Conservation (phyloP, 2,888 invertebrate genomes). For the Cephus rjabovi region DNA sequence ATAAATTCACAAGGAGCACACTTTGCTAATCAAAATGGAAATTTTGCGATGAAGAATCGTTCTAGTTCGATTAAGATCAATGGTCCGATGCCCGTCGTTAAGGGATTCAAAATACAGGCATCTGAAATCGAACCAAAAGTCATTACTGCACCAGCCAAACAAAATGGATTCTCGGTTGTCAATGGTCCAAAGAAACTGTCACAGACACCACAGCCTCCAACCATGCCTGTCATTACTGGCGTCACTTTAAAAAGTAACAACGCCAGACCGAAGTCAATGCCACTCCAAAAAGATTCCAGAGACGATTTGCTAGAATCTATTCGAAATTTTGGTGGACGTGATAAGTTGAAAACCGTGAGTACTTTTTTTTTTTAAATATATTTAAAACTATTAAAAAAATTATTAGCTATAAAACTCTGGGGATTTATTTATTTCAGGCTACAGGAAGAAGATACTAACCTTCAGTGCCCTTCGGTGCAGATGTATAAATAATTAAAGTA, state of each 20-base stretch:
- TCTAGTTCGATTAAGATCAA: slow-evolving; percentile 23
- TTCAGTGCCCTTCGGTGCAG: not conserved
- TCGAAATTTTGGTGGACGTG: slow-evolving; percentile 73
- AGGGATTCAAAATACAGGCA: slow-evolving; percentile 42
- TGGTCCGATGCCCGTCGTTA: slow-evolving; percentile 43
- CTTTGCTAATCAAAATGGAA: slow-evolving; percentile 23
- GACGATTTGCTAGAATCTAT: slow-evolving; percentile 79
- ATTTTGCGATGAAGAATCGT: slow-evolving; percentile 17
- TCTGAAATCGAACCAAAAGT: slow-evolving; percentile 20
- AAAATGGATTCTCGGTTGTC: slow-evolving; percentile 10
- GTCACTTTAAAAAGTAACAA: slow-evolving; percentile 58
- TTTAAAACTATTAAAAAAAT: not conserved
- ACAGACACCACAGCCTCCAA: slow-evolving; percentile 48
- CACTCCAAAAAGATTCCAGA: slow-evolving; percentile 69
- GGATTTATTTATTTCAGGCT: slow-evolving; percentile 5
- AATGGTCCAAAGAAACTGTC: slow-evolving; percentile 17
- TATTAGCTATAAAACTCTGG: not conserved
- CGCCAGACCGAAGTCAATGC: slow-evolving; percentile 46
- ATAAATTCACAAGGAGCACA: slow-evolving; percentile 31
- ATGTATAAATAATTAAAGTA: slow-evolving; percentile 25
- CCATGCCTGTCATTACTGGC: slow-evolving; percentile 61
- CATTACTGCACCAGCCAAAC: not conserved
- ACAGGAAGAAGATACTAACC: not conserved
- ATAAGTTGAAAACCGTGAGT: slow-evolving; percentile 53
- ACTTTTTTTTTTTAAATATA: slow-evolving; percentile 9